These are phyloP conservation scores for Smittia aterrima DNA, from an alignment of 2,888 invertebrate genomes.

Conservation along the genomic window DNA sequence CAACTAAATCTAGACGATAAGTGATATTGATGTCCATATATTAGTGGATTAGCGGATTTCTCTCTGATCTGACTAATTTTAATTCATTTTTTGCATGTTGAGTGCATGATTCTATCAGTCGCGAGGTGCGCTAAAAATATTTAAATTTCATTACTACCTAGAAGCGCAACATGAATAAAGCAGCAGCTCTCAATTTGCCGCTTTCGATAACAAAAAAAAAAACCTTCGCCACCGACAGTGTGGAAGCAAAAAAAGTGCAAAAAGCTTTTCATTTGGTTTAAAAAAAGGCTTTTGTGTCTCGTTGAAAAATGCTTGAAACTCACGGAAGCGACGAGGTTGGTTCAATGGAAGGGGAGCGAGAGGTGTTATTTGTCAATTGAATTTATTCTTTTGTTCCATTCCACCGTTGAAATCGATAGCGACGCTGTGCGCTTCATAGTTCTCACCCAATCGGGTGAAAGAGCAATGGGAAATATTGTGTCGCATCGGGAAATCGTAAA, in stretches of 20 bases:
- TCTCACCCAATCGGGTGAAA: neutral
- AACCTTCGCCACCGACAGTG: neutral
- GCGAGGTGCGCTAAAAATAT: too few species aligned
- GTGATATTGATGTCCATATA: too few species aligned
- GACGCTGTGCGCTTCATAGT: neutral
- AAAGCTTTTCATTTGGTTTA: constrained; percentile 2
- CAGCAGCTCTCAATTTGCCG: constrained; percentile 26
- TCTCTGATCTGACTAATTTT: too few species aligned
- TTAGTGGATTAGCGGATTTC: too few species aligned
- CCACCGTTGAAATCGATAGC: neutral
- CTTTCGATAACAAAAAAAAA: neutral
- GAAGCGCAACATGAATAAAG: too few species aligned
- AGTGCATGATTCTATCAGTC: too few species aligned
- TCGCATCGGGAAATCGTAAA: constrained; percentile 22
- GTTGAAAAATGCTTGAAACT: too few species aligned
- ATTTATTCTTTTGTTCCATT: neutral
- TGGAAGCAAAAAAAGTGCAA: neutral
- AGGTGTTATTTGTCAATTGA: neutral
- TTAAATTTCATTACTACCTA: too few species aligned
- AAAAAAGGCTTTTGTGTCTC: constrained; percentile 1
- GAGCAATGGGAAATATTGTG: neutral
- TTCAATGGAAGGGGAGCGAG: neutral
- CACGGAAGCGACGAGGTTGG: too few species aligned
- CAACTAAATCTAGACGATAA: too few species aligned
- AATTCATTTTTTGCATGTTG: too few species aligned